phyloP scores from a whole-genome alignment of 2,888 invertebrate species.

The Ctenicera cuprea region DNA sequence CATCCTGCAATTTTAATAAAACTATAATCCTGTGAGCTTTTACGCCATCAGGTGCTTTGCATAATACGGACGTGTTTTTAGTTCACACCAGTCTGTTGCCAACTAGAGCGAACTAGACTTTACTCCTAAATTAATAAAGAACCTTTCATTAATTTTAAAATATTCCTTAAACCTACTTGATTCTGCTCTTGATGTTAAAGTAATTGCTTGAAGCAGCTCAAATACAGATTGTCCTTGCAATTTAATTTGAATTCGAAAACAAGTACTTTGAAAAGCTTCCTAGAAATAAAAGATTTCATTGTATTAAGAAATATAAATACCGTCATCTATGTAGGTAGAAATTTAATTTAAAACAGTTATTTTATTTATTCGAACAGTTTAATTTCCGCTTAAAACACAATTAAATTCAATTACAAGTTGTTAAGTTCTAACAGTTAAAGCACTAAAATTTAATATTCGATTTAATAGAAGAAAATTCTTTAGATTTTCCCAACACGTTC shows the following conservation, averaged over 20 bases:
- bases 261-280: background rate
- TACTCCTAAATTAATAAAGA: constrained; percentile 42
- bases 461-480: background rate
- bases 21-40: constrained; percentile 47
- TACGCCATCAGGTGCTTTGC: constrained; percentile 46
- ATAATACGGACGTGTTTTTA: constrained; percentile 42
- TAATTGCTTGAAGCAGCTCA: constrained; percentile 16
- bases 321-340: background rate
- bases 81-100: constrained; percentile 34
- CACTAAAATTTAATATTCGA: background rate
- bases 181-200: constrained; percentile 19
- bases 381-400: background rate
- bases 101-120: constrained; percentile 34
- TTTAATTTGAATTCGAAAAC: background rate
- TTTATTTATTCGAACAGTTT: too few species aligned
- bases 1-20: constrained; percentile 51
- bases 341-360: too few species aligned
- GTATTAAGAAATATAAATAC: background rate
- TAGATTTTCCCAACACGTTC: constrained; percentile 28
- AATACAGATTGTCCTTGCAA: background rate
- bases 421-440: too few species aligned
- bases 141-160: constrained; percentile 35
- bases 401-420: background rate
- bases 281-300: background rate
- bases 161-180: constrained; percentile 9